Conservation (phyloP, 1,140 invertebrate species). For the Mizuhopecten yessoensis region DNA sequence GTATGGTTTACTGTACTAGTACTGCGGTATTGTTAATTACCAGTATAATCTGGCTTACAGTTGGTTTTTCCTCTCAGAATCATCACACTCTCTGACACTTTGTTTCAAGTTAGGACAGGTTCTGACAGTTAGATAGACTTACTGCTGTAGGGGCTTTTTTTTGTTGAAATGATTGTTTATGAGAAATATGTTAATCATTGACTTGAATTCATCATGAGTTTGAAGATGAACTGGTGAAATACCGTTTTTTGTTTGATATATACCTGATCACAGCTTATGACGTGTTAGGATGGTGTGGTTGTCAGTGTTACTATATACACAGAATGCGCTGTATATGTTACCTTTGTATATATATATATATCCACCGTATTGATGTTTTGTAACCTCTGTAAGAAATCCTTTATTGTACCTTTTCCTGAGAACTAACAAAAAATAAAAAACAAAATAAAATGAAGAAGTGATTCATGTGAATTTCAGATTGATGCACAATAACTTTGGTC, state of each 20-base stretch:
- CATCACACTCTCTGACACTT: too few relatives aligned
- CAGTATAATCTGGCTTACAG: too few relatives aligned
- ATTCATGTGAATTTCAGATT: background rate
- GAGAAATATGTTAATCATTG: background rate
- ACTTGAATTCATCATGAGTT: slow-evolving; percentile 15
- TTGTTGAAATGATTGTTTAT: too few relatives aligned
- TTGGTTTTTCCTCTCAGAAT: too few relatives aligned
- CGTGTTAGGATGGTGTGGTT: background rate
- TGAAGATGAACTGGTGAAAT: background rate
- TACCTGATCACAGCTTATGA: slow-evolving; percentile 16
- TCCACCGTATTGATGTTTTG: background rate
- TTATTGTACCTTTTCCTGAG: background rate
- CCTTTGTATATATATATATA: background rate
- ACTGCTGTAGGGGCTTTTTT: too few relatives aligned
- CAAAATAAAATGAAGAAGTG: background rate
- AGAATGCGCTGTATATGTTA: background rate
- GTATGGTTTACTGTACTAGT: too few relatives aligned
- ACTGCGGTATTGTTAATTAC: too few relatives aligned
- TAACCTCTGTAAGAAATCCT: background rate
- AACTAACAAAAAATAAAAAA: background rate
- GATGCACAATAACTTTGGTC: too few relatives aligned
- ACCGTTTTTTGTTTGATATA: background rate
- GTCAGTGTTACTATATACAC: background rate
- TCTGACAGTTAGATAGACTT: too few relatives aligned
- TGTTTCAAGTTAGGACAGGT: too few relatives aligned